These are phyloP conservation scores for Dendrocincla tyrannina DNA, from an alignment of 2,797 vertebrate species.

Conservation along the genomic window DNA sequence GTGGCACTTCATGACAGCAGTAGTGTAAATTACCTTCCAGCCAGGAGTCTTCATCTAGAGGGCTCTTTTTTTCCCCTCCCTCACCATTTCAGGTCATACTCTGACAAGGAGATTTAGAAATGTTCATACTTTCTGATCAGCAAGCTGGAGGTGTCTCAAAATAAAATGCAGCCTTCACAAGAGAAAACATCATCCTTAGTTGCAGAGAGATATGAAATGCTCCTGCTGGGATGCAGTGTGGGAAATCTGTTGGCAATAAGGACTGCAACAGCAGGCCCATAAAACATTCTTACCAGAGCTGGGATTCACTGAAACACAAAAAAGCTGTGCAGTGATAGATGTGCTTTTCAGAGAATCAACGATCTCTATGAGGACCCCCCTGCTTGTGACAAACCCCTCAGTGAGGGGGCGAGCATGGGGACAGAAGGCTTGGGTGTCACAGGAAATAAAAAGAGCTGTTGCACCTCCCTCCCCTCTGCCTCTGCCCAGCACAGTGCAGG, in stretches of 20 bases:
- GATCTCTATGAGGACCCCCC: fast-evolving
- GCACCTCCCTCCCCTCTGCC: background rate
- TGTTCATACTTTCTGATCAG: background rate
- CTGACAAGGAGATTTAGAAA: background rate
- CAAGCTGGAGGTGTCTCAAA: background rate
- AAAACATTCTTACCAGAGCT: background rate
- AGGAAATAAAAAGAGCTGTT: background rate
- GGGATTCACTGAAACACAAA: background rate
- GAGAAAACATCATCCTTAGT: background rate
- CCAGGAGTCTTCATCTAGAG: background rate
- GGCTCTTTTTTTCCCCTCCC: background rate
- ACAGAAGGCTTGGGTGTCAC: background rate
- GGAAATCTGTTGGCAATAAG: background rate
- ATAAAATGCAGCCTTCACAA: background rate
- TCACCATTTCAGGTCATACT: background rate
- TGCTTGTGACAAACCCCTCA: background rate
- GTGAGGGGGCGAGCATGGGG: fast-evolving
- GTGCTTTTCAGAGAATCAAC: background rate
- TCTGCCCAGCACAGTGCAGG: background rate
- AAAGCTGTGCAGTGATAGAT: background rate
- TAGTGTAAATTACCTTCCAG: background rate
- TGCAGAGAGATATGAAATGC: background rate
- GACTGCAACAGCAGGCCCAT: background rate
- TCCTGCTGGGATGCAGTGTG: background rate
- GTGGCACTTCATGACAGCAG: background rate